These are phyloP conservation scores for Troglohyphantes excavatus DNA, from an alignment of 2,888 invertebrate genomes.

Conservation along the genomic window DNA sequence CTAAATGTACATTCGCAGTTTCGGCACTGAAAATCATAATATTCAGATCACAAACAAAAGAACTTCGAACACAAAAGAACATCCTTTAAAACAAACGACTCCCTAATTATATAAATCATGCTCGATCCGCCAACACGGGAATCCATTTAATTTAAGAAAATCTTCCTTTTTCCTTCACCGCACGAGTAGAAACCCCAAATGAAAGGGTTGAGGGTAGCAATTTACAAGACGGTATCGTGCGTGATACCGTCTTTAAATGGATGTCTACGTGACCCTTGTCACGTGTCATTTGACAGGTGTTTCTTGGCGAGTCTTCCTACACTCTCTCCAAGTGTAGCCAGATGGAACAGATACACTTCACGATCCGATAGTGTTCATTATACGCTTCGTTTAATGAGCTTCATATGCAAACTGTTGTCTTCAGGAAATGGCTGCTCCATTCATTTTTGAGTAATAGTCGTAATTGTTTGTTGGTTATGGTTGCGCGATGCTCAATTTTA, in stretches of 20 bases:
- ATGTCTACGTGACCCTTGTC: conserved; percentile 54
- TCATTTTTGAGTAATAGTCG: background rate
- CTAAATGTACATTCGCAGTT: too few relatives aligned
- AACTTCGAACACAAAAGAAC: too few relatives aligned
- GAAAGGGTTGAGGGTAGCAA: conserved; percentile 18
- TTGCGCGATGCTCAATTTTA: background rate
- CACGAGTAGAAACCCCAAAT: conserved; percentile 42
- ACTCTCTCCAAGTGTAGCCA: conserved; percentile 21
- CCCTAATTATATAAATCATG: background rate
- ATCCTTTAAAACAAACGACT: background rate
- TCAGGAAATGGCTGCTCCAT: background rate
- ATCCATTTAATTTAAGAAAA: conserved; percentile 33
- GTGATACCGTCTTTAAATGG: conserved; percentile 50
- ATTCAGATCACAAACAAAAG: too few relatives aligned
- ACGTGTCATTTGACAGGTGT: conserved; percentile 53
- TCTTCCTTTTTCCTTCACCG: background rate
- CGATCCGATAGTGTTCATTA: conserved; percentile 30
- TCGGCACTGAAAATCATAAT: too few relatives aligned
- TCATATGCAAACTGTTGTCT: conserved; percentile 6
- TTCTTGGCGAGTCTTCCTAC: conserved; percentile 25
- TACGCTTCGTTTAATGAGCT: background rate
- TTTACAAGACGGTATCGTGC: conserved; percentile 47
- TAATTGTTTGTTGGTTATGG: conserved; percentile 2
- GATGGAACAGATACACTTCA: conserved; percentile 19
- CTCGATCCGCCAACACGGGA: background rate